These are phyloP conservation scores for Dioctria linearis DNA, from an alignment of 2,888 invertebrate species.

Conservation along the genomic window DNA sequence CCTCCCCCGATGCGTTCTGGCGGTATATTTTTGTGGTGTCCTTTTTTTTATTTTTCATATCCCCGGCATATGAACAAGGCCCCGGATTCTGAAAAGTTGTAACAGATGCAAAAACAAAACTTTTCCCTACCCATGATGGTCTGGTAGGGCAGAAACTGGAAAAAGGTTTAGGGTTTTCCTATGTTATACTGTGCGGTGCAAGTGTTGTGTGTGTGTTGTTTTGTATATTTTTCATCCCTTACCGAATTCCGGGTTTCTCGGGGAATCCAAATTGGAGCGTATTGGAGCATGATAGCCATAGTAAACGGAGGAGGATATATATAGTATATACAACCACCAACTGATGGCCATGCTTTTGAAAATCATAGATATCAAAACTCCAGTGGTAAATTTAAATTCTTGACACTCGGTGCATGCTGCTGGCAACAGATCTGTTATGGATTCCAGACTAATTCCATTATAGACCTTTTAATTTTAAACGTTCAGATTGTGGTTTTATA, in stretches of 20 bases:
- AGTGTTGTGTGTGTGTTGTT: neutral
- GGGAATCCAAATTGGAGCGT: conserved; percentile 18
- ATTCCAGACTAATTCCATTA: no score
- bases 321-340: neutral
- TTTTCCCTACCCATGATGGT: conserved; percentile 17
- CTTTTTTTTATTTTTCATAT: conserved; percentile 6
- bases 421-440: no score
- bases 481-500: no score
- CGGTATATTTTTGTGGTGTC: conserved; percentile 44
- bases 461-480: no score
- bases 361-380: neutral
- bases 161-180: conserved; percentile 25
- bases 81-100: conserved; percentile 41
- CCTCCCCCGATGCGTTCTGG: neutral
- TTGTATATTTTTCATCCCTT: conserved; percentile 10
- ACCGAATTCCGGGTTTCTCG: neutral
- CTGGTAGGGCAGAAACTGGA: neutral
- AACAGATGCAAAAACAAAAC: conserved; percentile 53
- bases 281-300: conserved; percentile 42
- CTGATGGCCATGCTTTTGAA: conserved; percentile 10
- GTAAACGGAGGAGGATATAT: neutral
- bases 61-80: conserved; percentile 38
- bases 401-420: conserved; percentile 22
- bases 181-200: neutral
- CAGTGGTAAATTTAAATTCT: conserved; percentile 43